Evolutionary conservation across 2,888 invertebrate species (phyloP).

Genomic region (Ischnura elegans): DNA sequence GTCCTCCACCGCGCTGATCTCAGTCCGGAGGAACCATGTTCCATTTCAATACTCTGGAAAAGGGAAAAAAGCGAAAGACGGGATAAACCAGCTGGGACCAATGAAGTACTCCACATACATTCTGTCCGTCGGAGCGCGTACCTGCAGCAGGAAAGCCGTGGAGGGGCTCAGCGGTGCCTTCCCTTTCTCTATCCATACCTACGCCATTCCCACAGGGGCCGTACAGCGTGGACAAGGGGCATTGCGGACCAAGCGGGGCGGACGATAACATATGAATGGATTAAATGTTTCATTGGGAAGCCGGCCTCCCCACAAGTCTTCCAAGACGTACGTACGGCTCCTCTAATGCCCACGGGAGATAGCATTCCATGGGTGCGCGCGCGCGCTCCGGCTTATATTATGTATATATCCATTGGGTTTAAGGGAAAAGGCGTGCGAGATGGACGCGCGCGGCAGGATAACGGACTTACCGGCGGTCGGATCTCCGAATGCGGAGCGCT

Average conservation of each 20-base stretch:
- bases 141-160: not conserved
- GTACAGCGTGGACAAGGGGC: slow-evolving; percentile 45
- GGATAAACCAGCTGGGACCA: slow-evolving; percentile 5
- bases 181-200: not conserved
- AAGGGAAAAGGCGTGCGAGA: slow-evolving; percentile 11
- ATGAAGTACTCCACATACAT: not conserved
- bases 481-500: not conserved
- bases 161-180: not conserved
- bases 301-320: not conserved
- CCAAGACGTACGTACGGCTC: not conserved
- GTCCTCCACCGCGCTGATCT: not conserved
- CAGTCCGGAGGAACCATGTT: not conserved
- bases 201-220: slow-evolving; percentile 4
- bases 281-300: slow-evolving; percentile 58
- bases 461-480: not conserved
- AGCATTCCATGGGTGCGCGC: not conserved
- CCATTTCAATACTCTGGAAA: not conserved
- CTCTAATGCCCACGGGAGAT: not conserved
- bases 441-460: not conserved
- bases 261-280: slow-evolving; percentile 57
- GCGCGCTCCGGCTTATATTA: not conserved
- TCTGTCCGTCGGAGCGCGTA: not conserved
- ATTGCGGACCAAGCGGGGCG: not conserved
- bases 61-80: not conserved
- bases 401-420: slow-evolving; percentile 27